Base-by-base conservation (phyloP, 1,140 invertebrate species). In the Drosophila hydei region DNA sequence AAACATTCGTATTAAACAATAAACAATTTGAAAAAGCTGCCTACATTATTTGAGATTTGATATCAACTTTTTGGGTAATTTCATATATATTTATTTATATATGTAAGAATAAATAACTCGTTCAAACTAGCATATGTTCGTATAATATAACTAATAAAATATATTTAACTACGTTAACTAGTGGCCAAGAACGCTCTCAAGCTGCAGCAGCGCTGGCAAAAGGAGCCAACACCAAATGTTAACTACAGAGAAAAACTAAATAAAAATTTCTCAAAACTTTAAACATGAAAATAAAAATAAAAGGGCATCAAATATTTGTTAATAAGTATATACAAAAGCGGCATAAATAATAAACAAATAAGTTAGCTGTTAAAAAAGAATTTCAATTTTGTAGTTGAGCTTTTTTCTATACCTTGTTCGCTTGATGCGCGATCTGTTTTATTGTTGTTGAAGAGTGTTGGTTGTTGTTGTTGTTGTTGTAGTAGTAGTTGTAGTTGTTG, bases 401-500 rank as follows among this genome's bases (percentile, higher is more conserved):
- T 61, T 72, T 75, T 61, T 75, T 78, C 75, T 75, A 90, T 91
- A 91, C 90, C 90, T 91, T 91, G 76, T 90, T 91, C 75, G 89
- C 80, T 90, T 90, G 90, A 81, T 91, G 90, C 79, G 87, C 85
- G 76, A 90, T 91, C 90, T 91, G 71, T 87, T 79, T 67, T 72
- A 42, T 59, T 64, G 55, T 73, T 75, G 76, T 77, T 58, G 63
- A 50, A 40, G 48, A 76, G 59, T 78, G 60, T 77, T 80, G 75
- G 72, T 77, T 72, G 77, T 87, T 56, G 67, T 85, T 69, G 72
- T 87, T 65, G 68, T 77, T 73, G 64, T 77, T 61, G 62, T 77
- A 64, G 52, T 89, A n/a, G n/a, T n/a, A n/a, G n/a, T 72, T 67
- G 30, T 8, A 33, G 30, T 33, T 6, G 1, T 33, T 33, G 30